phyloP scores from a whole-genome alignment of 2,113 vertebrate genomes.

The Chaenogobius annularis region DNA sequence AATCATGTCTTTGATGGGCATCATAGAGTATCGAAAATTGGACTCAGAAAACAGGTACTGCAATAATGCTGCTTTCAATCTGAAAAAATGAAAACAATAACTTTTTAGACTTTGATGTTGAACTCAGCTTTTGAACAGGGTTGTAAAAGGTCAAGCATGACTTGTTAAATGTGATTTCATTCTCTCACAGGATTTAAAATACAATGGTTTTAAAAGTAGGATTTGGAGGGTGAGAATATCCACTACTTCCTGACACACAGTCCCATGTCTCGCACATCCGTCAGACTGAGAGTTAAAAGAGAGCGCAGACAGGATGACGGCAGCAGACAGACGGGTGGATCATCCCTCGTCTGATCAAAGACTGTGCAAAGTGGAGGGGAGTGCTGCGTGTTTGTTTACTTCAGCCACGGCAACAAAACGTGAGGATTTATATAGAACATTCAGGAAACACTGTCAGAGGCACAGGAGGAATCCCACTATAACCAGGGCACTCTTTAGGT shows the following conservation, averaged over 20 bases:
- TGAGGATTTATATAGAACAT: constrained; percentile 32
- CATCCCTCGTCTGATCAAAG: constrained; percentile 44
- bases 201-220: background rate
- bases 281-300: constrained; percentile 5
- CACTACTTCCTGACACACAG: background rate
- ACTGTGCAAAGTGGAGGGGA: constrained; percentile 8
- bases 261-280: background rate
- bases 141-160: background rate
- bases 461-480: constrained; percentile 1
- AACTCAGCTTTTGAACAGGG: background rate
- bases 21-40: too few species aligned
- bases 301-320: constrained; percentile 15
- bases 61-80: too few species aligned
- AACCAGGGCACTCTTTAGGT: background rate
- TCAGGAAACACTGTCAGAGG: constrained; percentile 2
- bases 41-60: too few species aligned
- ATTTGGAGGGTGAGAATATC: background rate
- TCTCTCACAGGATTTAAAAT: background rate
- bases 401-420: constrained; percentile 31
- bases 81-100: too few species aligned
- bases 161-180: background rate
- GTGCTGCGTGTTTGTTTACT: constrained; percentile 34
- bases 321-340: constrained; percentile 22
- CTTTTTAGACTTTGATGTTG: background rate
- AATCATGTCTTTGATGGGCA: too few species aligned